Percentiles rank a stretch among this genome's conserved stretches.
Evolutionary conservation across 2,888 invertebrate species (phyloP).

Genomic region (Catonia carolina): DNA sequence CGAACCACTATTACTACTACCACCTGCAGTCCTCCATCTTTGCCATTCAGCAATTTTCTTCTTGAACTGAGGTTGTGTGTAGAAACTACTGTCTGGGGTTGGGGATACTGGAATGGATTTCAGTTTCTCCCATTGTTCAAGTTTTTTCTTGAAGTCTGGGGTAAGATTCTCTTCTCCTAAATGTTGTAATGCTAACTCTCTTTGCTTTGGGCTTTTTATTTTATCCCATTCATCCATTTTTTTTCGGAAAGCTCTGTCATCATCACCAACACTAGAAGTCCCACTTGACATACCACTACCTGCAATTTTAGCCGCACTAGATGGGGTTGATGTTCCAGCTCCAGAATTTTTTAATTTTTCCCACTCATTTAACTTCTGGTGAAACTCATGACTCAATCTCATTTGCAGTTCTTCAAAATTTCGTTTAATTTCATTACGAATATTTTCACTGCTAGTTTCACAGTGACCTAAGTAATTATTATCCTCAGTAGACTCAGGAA

Average conservation of each 20-base stretch:
- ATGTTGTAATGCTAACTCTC: conserved; percentile 36
- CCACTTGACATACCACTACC: conserved; percentile 26
- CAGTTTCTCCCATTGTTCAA: conserved; percentile 79
- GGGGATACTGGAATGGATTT: conserved; percentile 45
- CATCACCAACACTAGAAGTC: conserved; percentile 35
- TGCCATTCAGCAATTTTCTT: conserved; percentile 55
- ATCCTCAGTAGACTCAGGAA: conserved; percentile 25
- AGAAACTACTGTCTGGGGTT: conserved; percentile 25
- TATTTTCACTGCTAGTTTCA: conserved; percentile 31
- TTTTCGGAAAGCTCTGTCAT: conserved; percentile 42
- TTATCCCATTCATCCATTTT: conserved; percentile 50
- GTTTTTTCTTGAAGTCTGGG: conserved; percentile 73
- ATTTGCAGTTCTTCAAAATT: conserved; percentile 66
- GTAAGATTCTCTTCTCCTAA: conserved; percentile 62
- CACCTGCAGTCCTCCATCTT: conserved; percentile 47
- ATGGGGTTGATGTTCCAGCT: conserved; percentile 14
- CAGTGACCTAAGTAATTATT: conserved; percentile 17
- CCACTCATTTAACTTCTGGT: conserved; percentile 58
- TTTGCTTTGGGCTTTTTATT: conserved; percentile 35
- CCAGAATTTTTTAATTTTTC: conserved; percentile 41
- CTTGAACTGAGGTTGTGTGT: conserved; percentile 37
- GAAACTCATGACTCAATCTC: conserved; percentile 66
- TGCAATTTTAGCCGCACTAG: conserved; percentile 12
- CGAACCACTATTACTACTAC: too few species aligned
- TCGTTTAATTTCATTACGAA: conserved; percentile 60